phyloP scores from a whole-genome alignment of 1,140 invertebrate species.

The Battus philenor region DNA sequence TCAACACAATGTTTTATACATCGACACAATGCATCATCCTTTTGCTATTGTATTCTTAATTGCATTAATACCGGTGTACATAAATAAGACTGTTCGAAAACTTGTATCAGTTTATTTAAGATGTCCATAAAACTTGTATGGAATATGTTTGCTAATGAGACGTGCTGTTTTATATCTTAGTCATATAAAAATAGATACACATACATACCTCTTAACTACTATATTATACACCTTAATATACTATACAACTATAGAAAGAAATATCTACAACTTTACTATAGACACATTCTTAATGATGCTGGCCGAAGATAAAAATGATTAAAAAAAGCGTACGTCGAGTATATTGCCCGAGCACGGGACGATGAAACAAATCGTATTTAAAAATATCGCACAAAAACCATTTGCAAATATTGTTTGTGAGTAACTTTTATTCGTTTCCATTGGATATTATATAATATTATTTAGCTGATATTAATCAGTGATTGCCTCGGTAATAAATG shows the following conservation, averaged over 20 bases:
- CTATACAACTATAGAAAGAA: background rate
- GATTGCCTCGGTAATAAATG: too few relatives aligned
- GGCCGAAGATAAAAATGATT: too few relatives aligned
- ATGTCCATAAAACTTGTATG: background rate
- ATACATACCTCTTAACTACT: background rate
- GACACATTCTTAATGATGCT: too few relatives aligned
- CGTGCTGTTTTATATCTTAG: background rate
- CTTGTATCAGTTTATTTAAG: background rate
- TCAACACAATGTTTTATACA: background rate
- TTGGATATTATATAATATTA: too few relatives aligned
- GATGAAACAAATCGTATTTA: too few relatives aligned
- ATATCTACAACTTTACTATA: too few relatives aligned
- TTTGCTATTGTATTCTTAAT: constrained; percentile 7
- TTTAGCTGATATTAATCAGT: too few relatives aligned
- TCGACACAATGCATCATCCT: constrained; percentile 3
- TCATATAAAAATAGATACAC: background rate
- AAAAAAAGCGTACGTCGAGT: too few relatives aligned
- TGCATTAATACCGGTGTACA: constrained; percentile 9
- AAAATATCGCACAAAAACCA: too few relatives aligned
- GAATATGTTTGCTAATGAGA: background rate
- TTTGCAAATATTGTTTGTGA: too few relatives aligned
- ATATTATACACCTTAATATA: background rate
- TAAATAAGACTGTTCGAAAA: background rate
- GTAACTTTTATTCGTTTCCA: too few relatives aligned
- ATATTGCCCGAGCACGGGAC: too few relatives aligned